Conservation (phyloP, 2,797 vertebrate species). For the Helarctos malayanus region DNA sequence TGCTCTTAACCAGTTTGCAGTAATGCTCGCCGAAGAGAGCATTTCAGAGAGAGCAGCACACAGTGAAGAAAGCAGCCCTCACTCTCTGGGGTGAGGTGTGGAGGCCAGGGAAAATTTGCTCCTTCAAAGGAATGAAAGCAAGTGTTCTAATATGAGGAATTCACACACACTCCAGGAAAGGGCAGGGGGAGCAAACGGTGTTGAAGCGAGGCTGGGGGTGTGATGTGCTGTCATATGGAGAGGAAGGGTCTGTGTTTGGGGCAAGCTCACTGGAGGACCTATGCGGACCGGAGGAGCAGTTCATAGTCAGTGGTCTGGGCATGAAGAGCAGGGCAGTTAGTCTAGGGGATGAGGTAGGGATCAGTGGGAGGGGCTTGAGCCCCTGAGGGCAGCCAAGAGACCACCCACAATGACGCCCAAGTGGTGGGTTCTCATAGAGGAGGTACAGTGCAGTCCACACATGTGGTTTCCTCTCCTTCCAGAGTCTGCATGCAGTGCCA, state of each 20-base stretch:
- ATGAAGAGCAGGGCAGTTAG: background rate
- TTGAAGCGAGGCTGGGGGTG: background rate
- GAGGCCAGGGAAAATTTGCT: background rate
- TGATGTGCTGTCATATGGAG: too few relatives aligned
- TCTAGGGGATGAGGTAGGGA: background rate
- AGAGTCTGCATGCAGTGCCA: rapidly evolving
- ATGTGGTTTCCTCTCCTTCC: background rate
- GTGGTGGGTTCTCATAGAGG: background rate
- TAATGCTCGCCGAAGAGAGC: background rate
- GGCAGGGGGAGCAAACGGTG: background rate
- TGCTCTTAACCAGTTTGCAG: background rate
- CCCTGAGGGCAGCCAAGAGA: background rate
- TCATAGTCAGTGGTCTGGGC: background rate
- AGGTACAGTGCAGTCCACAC: rapidly evolving
- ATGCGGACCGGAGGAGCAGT: background rate
- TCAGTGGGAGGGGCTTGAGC: background rate
- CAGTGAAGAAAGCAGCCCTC: background rate
- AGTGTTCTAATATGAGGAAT: background rate
- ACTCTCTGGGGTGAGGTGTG: rapidly evolving
- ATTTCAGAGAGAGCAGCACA: background rate
- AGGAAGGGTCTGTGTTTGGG: background rate
- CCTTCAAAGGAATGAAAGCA: background rate
- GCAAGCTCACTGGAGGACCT: background rate
- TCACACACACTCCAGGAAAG: background rate
- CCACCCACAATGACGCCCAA: background rate